Evolutionary conservation across 1,140 invertebrate species (phyloP), one percentile per base, ranked within the genome.

Genomic region (Pogonomyrmex barbatus): DNA sequence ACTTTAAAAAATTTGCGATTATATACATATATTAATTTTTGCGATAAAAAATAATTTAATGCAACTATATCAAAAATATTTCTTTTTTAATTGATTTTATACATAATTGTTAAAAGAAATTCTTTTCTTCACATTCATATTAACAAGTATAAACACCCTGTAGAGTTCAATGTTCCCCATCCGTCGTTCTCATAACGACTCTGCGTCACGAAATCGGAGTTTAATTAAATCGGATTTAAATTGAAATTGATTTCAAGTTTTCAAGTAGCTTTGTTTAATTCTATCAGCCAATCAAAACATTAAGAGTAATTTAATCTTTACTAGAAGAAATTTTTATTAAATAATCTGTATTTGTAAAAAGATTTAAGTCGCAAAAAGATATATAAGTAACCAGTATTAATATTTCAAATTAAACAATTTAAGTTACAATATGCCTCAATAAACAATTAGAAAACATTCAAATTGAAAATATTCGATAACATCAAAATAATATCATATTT

Each of bases 181-280:
- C 4, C 42, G n/a, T 83, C 54, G 68, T 62, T 73, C 73, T 42
- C 47, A 50, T 83, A 83, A 83, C 42, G 54, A 50, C 45, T 62
- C 52, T 14, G 36, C 42, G n/a, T 62, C 79, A 81, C 58, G 50
- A 50, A 45, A 83, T 83, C 68, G n/a, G 17, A 9, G 75, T 73
- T 83, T 83, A 75, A 83, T 83, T 73, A 75, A 83, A 71, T 73
- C 42, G 30, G 68, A 75, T 83, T 60, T 62, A 60, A 83, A 83
- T 75, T 47, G 42, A 50, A 83, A 83, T 83, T 60, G 12, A 75
- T 62, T 83, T 83, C 54, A 58, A 83, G 42, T 75, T 81, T 70
- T 36, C n/a, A n/a, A 36, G 24, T 17, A 56, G 6, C 5, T 71
- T 17, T n/a, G 10, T 47, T 71, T 82, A 58, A 82, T 82, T 82